phyloP scores from a whole-genome alignment of 2,888 invertebrate species.

The Polydrusus pterygomalis region DNA sequence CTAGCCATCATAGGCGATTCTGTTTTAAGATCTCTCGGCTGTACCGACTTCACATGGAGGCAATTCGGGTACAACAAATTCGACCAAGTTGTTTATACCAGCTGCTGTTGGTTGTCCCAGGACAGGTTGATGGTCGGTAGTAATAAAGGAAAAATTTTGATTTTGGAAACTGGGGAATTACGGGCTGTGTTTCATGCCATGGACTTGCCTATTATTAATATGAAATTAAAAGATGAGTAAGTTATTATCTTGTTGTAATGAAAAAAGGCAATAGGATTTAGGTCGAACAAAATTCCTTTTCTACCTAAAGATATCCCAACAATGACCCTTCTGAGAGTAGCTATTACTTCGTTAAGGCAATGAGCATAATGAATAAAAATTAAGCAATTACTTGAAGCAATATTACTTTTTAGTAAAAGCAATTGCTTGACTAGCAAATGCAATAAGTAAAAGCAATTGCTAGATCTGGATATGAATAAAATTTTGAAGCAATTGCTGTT shows the following conservation, averaged over 20 bases:
- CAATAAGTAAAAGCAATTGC: no score
- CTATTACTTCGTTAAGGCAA: no score
- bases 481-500: no score
- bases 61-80: slow-evolving; percentile 90
- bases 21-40: slow-evolving; percentile 84
- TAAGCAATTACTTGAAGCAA: no score
- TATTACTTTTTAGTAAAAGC: no score
- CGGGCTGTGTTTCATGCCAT: slow-evolving; percentile 79
- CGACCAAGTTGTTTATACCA: slow-evolving; percentile 83
- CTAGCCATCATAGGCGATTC: slow-evolving; percentile 80
- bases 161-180: slow-evolving; percentile 91
- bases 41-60: slow-evolving; percentile 85
- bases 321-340: no score
- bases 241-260: slow-evolving; percentile 43
- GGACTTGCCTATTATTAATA: slow-evolving; percentile 77
- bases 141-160: slow-evolving; percentile 82
- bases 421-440: no score
- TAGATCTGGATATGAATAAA: no score
- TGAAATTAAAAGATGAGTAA: slow-evolving; percentile 78
- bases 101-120: slow-evolving; percentile 87
- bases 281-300: no score
- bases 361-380: no score
- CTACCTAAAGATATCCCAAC: no score
- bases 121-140: slow-evolving; percentile 91
- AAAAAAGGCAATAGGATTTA: no score